Percentiles rank a stretch among this genome's conserved stretches.
These are phyloP conservation scores for Aricia artaxerxes DNA, from an alignment of 2,888 invertebrate genomes.

Conservation along the genomic window DNA sequence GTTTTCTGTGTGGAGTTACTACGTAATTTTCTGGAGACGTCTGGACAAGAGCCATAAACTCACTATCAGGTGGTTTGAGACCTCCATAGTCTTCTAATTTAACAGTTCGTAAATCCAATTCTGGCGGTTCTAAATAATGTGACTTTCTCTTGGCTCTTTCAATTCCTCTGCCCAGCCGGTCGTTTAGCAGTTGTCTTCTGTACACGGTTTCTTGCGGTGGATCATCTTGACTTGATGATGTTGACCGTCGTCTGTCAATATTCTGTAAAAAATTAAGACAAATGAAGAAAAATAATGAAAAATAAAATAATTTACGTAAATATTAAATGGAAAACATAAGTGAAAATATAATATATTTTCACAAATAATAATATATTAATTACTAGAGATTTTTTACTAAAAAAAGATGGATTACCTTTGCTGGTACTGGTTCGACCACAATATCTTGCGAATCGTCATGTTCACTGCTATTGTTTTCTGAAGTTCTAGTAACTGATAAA, in stretches of 20 bases:
- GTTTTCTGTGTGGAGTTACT: slow-evolving; percentile 92
- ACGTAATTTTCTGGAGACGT: slow-evolving; percentile 90
- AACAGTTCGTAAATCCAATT: slow-evolving; percentile 83
- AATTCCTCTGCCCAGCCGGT: slow-evolving; percentile 81
- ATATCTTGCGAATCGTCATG: slow-evolving; percentile 78
- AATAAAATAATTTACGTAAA: background rate
- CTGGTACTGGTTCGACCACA: slow-evolving; percentile 77
- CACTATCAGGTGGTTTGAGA: slow-evolving; percentile 85
- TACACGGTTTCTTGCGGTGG: slow-evolving; percentile 78
- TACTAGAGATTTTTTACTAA: background rate
- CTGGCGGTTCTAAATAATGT: slow-evolving; percentile 84
- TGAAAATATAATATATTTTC: no score
- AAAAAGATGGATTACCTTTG: slow-evolving; percentile 59
- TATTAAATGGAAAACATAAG: no score
- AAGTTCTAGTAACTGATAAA: slow-evolving; percentile 82
- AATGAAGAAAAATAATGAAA: background rate
- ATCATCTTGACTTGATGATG: slow-evolving; percentile 76
- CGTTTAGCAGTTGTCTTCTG: slow-evolving; percentile 81
- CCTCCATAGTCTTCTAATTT: slow-evolving; percentile 85
- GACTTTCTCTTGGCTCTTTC: slow-evolving; percentile 83
- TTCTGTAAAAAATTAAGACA: slow-evolving; percentile 55
- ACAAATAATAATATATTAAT: no score
- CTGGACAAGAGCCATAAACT: slow-evolving; percentile 85
- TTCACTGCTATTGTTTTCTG: slow-evolving; percentile 81
- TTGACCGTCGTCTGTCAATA: slow-evolving; percentile 73